A percentile compares a stretch with the other conserved stretches of the same genome.
Evolutionary conservation across 1,140 invertebrate genomes (phyloP).

Genomic region (Eufriesea mexicana): DNA sequence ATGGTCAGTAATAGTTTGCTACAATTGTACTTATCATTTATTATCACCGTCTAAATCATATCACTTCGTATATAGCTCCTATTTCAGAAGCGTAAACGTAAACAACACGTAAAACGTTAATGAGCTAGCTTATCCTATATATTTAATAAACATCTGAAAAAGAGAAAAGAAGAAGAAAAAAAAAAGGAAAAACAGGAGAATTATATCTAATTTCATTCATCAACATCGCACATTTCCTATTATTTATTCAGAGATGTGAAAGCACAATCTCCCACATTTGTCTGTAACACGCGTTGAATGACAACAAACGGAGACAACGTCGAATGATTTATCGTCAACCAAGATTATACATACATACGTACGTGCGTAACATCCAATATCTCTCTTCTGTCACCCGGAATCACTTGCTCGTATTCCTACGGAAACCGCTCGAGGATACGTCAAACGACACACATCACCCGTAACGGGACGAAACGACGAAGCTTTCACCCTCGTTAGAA

Average conservation of each 20-base stretch:
- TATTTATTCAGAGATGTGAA: neutral
- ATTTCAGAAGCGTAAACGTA: neutral
- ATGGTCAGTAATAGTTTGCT: slow-evolving; percentile 6
- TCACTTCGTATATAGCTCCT: slow-evolving; percentile 17
- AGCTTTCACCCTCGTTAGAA: neutral
- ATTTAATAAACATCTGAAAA: neutral
- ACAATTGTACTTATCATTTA: slow-evolving; percentile 23
- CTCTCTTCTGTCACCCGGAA: slow-evolving; percentile 3
- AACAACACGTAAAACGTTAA: neutral
- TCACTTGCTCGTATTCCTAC: slow-evolving; percentile 32
- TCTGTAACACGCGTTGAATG: too few species aligned
- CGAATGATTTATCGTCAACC: slow-evolving; percentile 10
- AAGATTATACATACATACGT: slow-evolving; percentile 16
- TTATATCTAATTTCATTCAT: neutral
- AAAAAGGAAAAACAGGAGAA: neutral
- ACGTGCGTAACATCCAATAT: slow-evolving; percentile 12
- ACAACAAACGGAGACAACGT: neutral
- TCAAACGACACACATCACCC: slow-evolving; percentile 43
- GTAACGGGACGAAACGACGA: neutral
- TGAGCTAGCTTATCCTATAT: neutral
- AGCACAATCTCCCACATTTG: slow-evolving; percentile 12
- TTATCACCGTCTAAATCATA: slow-evolving; percentile 27
- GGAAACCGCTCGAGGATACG: slow-evolving; percentile 6
- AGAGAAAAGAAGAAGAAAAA: neutral
- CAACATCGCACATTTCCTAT: neutral